Base-by-base conservation (phyloP, 1,140 invertebrate species). In the Arion vulgaris region DNA sequence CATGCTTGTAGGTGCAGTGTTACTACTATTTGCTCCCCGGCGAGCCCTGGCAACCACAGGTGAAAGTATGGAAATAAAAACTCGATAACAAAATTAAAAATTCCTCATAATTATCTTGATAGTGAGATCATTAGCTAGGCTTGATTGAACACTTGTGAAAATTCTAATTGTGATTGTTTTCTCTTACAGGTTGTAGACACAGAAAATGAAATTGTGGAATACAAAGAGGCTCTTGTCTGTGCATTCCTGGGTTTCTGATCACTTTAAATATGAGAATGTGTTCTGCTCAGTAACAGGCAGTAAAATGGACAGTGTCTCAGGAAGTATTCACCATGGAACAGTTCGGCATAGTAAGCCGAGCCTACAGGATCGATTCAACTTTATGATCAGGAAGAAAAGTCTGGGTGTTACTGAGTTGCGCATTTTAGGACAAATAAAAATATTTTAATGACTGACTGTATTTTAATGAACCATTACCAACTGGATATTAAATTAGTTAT, bases 181-280 rank as follows among this genome's bases (percentile, higher is more conserved):
- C n/a, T n/a, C 45, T 75, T 17, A 9, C 75, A 77, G 75, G 38
- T 77, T 77, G 75, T 77, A 19, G 78, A 88, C 17, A 85, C 85
- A 17, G 90, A 91, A 62, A 85, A 88, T 36, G 86, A 89, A 34
- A 89, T 87, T 0, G 86, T 91, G 32, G 85, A 87, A 68, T 91
- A 88, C 82, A 91, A 91, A 84, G 91, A 91, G 77, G 89, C 91
- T 17, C 57, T 91, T 17, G 82, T 90, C 23, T 90, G 89, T 75
- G 89, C 87, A 13, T 91, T 90, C 83, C 83, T 91, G 19, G 91
- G 90, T 34, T 79, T 91, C 28, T 80, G 89, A 13, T 88, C 86
- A 66, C 76, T 91, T 90, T 13, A 89, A 89, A 1, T 75, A 87
- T 39, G 85, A 87, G 79, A 91, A 91, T 80, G 81, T 91, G 5